Evolutionary conservation across 2,888 invertebrate species (phyloP).

Genomic region (Chaetoderma sp.): DNA sequence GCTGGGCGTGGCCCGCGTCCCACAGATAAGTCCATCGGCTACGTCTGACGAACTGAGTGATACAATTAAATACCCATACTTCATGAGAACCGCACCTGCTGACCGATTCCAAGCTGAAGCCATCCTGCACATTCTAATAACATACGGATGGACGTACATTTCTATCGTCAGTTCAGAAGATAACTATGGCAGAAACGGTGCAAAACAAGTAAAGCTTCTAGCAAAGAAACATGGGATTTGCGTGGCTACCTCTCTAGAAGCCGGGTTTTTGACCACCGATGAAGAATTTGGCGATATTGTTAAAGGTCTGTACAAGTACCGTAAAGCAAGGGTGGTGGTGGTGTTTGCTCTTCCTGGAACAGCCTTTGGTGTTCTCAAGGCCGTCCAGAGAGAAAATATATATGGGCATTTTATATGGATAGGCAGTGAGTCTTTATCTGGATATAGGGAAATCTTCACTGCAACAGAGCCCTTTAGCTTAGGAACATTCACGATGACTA

Average conservation of each 20-base stretch:
- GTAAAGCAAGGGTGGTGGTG: conserved; percentile 43
- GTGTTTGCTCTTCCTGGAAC: conserved; percentile 48
- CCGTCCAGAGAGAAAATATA: conserved; percentile 27
- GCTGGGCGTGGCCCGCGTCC: conserved; percentile 39
- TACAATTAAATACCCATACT: conserved; percentile 44
- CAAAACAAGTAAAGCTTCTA: conserved; percentile 32
- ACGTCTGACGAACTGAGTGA: conserved; percentile 48
- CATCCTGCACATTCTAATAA: conserved; percentile 40
- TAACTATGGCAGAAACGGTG: conserved; percentile 47
- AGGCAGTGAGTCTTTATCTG: conserved; percentile 49
- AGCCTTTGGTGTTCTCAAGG: conserved; percentile 35
- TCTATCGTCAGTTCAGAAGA: conserved; percentile 81
- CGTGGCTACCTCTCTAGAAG: conserved; percentile 35
- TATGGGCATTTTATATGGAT: conserved; percentile 51
- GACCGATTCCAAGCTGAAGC: conserved; percentile 46
- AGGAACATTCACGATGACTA: conserved; percentile 43
- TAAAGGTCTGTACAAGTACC: conserved; percentile 22
- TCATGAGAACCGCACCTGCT: conserved; percentile 50
- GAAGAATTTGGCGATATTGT: conserved; percentile 26
- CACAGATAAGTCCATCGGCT: conserved; percentile 43
- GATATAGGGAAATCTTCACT: conserved; percentile 29
- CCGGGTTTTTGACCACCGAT: background rate
- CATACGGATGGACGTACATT: conserved; percentile 81
- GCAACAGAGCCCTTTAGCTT: conserved; percentile 39
- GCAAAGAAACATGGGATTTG: conserved; percentile 38